phyloP scores from a whole-genome alignment of 2,113 vertebrate genomes.

The Hypocryptadius cinnamomeus region DNA sequence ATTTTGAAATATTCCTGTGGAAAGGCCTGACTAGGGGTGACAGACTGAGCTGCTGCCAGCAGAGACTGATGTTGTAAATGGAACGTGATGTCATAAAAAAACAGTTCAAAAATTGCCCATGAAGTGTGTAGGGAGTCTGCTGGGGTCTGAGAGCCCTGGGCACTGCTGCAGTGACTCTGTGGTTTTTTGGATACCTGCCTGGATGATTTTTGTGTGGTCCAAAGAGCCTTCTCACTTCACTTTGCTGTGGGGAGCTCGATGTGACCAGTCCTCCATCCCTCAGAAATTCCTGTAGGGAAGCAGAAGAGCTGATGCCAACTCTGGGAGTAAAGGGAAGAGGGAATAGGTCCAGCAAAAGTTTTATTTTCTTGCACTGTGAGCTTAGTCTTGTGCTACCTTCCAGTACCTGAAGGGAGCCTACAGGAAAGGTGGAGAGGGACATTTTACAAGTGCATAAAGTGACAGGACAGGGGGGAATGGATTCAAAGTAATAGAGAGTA shows the following conservation, averaged over 20 bases:
- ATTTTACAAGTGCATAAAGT: neutral
- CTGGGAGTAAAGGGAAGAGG: neutral
- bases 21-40: neutral
- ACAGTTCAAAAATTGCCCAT: neutral
- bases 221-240: neutral
- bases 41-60: neutral
- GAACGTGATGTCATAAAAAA: neutral
- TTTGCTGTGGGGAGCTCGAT: accelerated
- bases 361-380: neutral
- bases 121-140: neutral
- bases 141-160: neutral
- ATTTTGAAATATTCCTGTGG: neutral
- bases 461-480: neutral
- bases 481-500: neutral
- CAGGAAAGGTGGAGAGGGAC: neutral
- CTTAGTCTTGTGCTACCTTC: neutral
- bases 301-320: neutral
- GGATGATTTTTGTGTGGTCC: neutral
- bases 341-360: neutral
- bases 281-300: neutral
- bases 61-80: neutral
- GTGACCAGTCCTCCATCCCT: neutral
- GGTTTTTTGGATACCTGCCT: neutral
- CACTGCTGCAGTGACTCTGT: neutral
- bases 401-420: neutral